Conservation (phyloP, 2,797 vertebrate genomes). For the Eptatretus atami region DNA sequence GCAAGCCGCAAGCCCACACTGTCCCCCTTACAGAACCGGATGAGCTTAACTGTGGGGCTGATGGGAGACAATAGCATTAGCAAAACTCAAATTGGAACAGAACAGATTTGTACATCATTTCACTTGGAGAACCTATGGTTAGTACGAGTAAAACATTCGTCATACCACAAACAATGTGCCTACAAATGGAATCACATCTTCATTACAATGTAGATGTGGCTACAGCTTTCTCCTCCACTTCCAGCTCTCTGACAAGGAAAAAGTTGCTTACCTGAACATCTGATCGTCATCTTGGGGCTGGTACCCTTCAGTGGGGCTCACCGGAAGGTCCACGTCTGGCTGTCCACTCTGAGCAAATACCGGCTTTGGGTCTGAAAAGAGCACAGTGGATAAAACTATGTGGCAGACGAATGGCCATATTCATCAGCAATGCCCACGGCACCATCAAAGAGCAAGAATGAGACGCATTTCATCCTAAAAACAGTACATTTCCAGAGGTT, state of each 20-base stretch:
- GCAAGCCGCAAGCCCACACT: slow-evolving; percentile 82
- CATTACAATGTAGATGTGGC: too few species aligned
- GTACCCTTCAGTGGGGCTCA: slow-evolving; percentile 74
- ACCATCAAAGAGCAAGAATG: slow-evolving; percentile 8
- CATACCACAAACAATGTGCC: too few species aligned
- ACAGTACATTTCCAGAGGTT: not conserved
- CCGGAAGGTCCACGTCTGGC: slow-evolving; percentile 85
- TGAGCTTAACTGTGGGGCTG: slow-evolving; percentile 95
- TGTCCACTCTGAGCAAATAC: slow-evolving; percentile 90
- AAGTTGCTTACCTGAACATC: slow-evolving; percentile 37
- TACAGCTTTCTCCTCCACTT: too few species aligned
- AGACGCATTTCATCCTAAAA: not conserved
- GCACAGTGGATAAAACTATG: too few species aligned
- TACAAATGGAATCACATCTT: too few species aligned
- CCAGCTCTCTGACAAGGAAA: too few species aligned
- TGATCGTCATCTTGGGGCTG: slow-evolving; percentile 68
- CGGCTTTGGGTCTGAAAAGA: slow-evolving; percentile 51
- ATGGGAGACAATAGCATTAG: slow-evolving; percentile 9
- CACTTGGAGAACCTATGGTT: too few species aligned
- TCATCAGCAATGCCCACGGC: too few species aligned
- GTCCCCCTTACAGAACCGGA: slow-evolving; percentile 95
- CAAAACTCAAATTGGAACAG: not conserved
- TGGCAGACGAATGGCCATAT: too few species aligned
- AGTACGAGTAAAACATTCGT: too few species aligned
- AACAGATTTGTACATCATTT: slow-evolving; percentile 1